A percentile compares a stretch with the other conserved stretches of the same genome.
Conservation (phyloP, 2,113 vertebrate genomes). For the Pristiophorus japonicus region DNA sequence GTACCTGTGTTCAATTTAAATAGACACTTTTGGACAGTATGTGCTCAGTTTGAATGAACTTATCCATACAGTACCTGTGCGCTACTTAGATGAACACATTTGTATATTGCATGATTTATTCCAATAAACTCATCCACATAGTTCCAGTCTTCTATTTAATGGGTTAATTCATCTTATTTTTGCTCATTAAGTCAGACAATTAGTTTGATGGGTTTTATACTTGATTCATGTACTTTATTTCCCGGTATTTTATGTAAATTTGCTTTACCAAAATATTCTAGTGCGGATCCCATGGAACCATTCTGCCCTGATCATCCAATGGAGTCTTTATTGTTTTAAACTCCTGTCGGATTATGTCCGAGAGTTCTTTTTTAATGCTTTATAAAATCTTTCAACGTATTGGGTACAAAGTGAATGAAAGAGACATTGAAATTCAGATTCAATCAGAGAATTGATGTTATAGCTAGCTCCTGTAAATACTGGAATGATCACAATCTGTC, state of each 20-base stretch:
- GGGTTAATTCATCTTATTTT: constrained; percentile 1
- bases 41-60: neutral
- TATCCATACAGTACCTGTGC: neutral
- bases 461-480: neutral
- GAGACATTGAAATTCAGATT: neutral
- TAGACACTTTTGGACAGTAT: neutral
- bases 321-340: neutral
- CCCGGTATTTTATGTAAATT: neutral
- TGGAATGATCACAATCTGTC: neutral
- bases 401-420: neutral
- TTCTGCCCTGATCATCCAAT: neutral
- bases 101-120: no score
- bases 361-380: neutral
- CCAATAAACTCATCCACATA: no score
- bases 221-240: neutral
- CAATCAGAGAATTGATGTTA: neutral
- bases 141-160: neutral
- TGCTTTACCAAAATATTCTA: neutral
- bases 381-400: neutral
- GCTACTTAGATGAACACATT: neutral
- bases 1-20: constrained; percentile 22
- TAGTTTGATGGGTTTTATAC: neutral
- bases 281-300: neutral
- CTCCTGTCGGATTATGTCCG: neutral
- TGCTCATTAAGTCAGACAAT: neutral